Evolutionary conservation across 2,797 vertebrate genomes (phyloP).

Genomic region (Atherinosoma microstoma): DNA sequence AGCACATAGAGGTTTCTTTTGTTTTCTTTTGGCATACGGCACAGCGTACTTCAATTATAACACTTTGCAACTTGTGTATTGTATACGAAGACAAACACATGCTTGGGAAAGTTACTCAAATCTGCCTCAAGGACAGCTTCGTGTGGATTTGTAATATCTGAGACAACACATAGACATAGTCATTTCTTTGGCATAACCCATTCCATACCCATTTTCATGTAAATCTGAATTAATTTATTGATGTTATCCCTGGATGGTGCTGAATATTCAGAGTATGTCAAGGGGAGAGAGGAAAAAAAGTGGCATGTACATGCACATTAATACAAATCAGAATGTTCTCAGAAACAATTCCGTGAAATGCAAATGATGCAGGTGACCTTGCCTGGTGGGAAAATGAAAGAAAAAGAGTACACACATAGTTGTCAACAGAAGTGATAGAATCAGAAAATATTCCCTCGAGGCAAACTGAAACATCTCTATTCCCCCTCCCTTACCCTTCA

Average conservation of each 20-base stretch:
- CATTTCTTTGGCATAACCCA: conserved; percentile 38
- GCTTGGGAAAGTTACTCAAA: conserved; percentile 32
- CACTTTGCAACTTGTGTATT: background rate
- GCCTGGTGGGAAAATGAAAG: conserved; percentile 63
- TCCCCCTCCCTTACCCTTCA: conserved; percentile 39
- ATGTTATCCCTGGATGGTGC: conserved; percentile 64
- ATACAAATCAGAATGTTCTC: conserved; percentile 77
- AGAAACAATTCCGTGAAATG: conserved; percentile 77
- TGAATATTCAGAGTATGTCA: conserved; percentile 79
- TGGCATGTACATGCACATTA: conserved; percentile 67
- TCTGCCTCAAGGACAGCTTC: conserved; percentile 42
- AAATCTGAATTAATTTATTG: conserved; percentile 74
- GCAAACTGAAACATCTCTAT: conserved; percentile 56
- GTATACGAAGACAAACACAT: background rate
- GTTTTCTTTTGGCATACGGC: background rate
- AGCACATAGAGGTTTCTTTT: background rate
- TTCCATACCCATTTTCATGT: conserved; percentile 53
- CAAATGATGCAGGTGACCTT: conserved; percentile 82
- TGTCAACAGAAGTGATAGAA: conserved; percentile 70
- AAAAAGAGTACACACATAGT: conserved; percentile 56
- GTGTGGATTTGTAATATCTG: conserved; percentile 34
- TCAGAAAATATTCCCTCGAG: conserved; percentile 59
- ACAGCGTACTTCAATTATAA: background rate
- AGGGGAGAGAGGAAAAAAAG: conserved; percentile 50
- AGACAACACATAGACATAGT: conserved; percentile 39